Base-by-base conservation (phyloP, 1,140 invertebrate genomes). In the Odontomachus brunneus region DNA sequence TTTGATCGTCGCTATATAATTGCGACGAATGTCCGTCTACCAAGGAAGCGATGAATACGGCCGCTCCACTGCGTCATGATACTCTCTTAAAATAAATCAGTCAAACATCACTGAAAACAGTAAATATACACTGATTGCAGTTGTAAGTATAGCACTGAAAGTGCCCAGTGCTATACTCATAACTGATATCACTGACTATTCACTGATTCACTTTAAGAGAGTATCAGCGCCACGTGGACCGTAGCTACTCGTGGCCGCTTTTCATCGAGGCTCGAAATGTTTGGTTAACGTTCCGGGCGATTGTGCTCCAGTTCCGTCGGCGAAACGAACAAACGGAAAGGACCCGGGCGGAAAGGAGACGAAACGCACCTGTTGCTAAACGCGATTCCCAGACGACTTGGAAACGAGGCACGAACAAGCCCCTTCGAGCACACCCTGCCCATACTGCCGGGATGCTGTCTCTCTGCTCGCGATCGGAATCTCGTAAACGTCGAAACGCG, bases 331-430 rank as follows among this genome's bases (percentile, higher is more conserved):
- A 67, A 78, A 44, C 51, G 59, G 51, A 44, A 57, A 71, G 53
- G 12, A 80, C 65, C 38, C 65, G 24, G 22, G 26, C 29, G 71
- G 38, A 74, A 59, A 33, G 71, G 26, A 73, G 80, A 82, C 60
- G 81, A 62, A 57, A 75, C 49, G 72, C 81, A 83, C 81, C 81
- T 83, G 81, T 83, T 83, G 81, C 81, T 83, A 82, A 66, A 83
- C 72, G 59, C 71, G 49, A 48, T 44, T 73, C 26, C 38, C 49
- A 59, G 67, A 72, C 67, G 22, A 60, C 53, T 71, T n/a, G 69
- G 62, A 72, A 82, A 62, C 67, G 26, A 82, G 29, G 24, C 51
- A 69, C 51, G 44, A 51, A 26, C n/a, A 17, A 19, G 53, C 55
- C 57, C 63, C 55, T 81, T 72, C 53, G 38, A 72, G 53, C 55